phyloP scores from a whole-genome alignment of 2,113 vertebrate genomes.

The Heterochromis multidens region DNA sequence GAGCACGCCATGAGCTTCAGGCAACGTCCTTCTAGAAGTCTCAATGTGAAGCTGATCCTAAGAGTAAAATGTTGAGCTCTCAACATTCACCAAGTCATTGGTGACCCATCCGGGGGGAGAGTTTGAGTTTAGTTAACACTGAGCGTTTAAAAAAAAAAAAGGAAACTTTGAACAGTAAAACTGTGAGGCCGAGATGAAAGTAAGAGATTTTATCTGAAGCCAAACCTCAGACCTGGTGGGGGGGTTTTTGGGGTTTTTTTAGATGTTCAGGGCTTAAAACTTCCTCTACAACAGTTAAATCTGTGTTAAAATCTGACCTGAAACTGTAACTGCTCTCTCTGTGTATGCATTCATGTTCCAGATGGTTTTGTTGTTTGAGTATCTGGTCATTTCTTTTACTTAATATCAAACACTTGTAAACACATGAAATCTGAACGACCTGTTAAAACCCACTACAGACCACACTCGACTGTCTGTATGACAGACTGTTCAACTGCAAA shows the following conservation, averaged over 20 bases:
- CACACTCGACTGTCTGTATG: neutral
- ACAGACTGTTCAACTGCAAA: neutral
- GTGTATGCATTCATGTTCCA: neutral
- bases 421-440: neutral
- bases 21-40: no score
- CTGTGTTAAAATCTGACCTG: no score
- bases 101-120: no score
- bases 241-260: no score
- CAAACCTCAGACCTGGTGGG: neutral
- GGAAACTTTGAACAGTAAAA: neutral
- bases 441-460: neutral
- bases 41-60: no score
- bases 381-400: no score
- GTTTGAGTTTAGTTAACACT: neutral
- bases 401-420: neutral
- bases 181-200: neutral
- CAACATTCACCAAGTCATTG: no score
- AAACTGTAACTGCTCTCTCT: neutral
- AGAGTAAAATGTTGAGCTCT: no score
- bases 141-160: neutral
- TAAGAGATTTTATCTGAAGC: neutral
- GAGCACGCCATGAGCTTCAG: no score
- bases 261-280: no score
- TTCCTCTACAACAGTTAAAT: no score
- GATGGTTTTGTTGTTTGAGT: neutral